Evolutionary conservation across 23 tunicate genomes (phyloP).

Genomic region (Pegea sp.): DNA sequence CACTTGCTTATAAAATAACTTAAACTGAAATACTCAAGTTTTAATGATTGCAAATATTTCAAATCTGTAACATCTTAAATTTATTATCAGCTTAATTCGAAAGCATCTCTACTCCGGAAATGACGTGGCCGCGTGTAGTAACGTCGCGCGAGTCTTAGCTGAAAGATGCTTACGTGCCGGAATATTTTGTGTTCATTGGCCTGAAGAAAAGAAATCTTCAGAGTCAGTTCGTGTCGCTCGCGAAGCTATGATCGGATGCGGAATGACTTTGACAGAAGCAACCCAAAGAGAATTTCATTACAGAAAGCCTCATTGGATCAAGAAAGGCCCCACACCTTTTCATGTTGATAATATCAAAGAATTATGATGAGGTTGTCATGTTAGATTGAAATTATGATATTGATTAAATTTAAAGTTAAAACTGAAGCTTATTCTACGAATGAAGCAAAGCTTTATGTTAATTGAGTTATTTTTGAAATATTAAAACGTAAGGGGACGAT

Average conservation of each 20-base stretch:
- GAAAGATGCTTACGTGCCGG: conserved; percentile 1
- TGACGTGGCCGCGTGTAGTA: background rate
- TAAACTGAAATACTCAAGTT: no score
- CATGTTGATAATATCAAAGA: no score
- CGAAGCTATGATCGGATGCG: background rate
- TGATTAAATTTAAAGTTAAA: no score
- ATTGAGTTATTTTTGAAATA: no score
- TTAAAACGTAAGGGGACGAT: no score
- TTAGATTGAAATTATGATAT: no score
- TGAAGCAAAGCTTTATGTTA: no score
- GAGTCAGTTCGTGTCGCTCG: background rate
- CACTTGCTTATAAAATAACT: no score
- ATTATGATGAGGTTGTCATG: no score
- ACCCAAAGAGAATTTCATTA: background rate
- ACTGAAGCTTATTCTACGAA: no score
- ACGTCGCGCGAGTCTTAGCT: background rate
- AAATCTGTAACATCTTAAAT: background rate
- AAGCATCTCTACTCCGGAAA: background rate
- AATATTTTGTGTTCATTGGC: background rate
- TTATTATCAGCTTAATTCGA: background rate
- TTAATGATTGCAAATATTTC: no score
- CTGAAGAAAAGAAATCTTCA: background rate
- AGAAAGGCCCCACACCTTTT: background rate
- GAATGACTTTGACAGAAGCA: background rate
- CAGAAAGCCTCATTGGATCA: background rate